Percentiles rank a stretch among this genome's conserved stretches.
Conservation (phyloP, 2,113 vertebrate species). For the Solea solea region DNA sequence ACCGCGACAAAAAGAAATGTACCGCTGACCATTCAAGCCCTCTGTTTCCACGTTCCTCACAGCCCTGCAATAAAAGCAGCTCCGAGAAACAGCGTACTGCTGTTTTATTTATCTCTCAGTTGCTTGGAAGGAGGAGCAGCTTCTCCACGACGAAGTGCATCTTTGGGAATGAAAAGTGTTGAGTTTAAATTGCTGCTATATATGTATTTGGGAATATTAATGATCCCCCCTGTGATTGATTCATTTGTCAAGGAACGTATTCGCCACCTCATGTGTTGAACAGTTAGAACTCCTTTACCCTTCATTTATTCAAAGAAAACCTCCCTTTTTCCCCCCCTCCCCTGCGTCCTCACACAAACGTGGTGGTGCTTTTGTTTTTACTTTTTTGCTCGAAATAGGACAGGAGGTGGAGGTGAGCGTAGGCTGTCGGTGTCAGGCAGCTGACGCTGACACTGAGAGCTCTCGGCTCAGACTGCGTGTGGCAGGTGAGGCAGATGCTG, state of each 20-base stretch:
- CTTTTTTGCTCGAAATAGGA: slow-evolving; percentile 27
- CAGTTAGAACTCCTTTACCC: background rate
- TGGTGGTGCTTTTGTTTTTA: slow-evolving; percentile 35
- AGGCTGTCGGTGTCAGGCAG: slow-evolving; percentile 44
- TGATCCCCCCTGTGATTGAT: slow-evolving; percentile 70
- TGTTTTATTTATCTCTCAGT: slow-evolving; percentile 1
- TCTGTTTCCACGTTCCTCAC: slow-evolving; percentile 31
- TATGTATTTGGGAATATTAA: slow-evolving; percentile 52
- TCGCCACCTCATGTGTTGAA: background rate
- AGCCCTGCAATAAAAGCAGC: slow-evolving; percentile 62
- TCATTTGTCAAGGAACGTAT: slow-evolving; percentile 61
- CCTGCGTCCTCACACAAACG: slow-evolving; percentile 9
- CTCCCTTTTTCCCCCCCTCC: background rate
- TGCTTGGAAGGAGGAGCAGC: slow-evolving; percentile 21
- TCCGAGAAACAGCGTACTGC: slow-evolving; percentile 37
- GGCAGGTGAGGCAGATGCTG: slow-evolving; percentile 51
- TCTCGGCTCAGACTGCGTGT: slow-evolving; percentile 59
- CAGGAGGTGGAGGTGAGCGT: slow-evolving; percentile 4
- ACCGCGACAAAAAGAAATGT: slow-evolving; percentile 49
- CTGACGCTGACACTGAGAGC: slow-evolving; percentile 64
- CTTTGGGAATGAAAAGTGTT: slow-evolving; percentile 66
- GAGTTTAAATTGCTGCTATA: slow-evolving; percentile 71
- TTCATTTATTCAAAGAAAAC: background rate
- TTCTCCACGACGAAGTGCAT: slow-evolving; percentile 31
- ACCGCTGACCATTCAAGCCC: slow-evolving; percentile 5